phyloP scores from a whole-genome alignment of 1,140 invertebrate species.

The Diploscapter pachys region DNA sequence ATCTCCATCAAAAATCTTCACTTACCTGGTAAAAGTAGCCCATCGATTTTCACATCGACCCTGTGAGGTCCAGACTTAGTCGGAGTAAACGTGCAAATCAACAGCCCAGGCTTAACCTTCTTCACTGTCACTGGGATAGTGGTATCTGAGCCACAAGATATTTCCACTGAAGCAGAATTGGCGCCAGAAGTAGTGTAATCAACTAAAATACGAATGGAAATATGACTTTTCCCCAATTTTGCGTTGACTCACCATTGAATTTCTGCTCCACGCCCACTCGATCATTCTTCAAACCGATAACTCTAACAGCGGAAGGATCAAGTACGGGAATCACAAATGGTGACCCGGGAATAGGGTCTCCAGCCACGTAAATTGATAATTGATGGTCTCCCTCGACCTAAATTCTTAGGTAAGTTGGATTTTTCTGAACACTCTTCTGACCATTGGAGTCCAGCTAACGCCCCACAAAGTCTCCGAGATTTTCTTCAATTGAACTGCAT shows the following conservation, averaged over 20 bases:
- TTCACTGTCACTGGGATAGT: slow-evolving; percentile 45
- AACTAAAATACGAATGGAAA: slow-evolving; percentile 40
- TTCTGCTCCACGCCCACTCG: slow-evolving; percentile 51
- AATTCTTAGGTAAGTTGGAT: slow-evolving; percentile 18
- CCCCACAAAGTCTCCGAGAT: slow-evolving; percentile 31
- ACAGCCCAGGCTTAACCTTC: slow-evolving; percentile 44
- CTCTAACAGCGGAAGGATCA: slow-evolving; percentile 66
- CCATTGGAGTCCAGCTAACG: slow-evolving; percentile 44
- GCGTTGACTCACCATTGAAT: slow-evolving; percentile 48
- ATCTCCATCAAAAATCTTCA: background rate
- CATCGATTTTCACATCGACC: slow-evolving; percentile 52
- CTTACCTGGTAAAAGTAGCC: slow-evolving; percentile 58
- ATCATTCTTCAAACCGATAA: slow-evolving; percentile 52
- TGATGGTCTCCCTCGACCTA: slow-evolving; percentile 70
- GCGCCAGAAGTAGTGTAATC: slow-evolving; percentile 55
- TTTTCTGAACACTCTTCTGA: slow-evolving; percentile 31
- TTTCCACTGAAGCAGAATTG: slow-evolving; percentile 21
- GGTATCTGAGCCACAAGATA: slow-evolving; percentile 31
- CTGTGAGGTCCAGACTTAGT: slow-evolving; percentile 50
- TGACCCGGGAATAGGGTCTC: slow-evolving; percentile 79
- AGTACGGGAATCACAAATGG: slow-evolving; percentile 81
- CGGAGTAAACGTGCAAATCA: slow-evolving; percentile 53
- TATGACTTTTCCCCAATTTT: slow-evolving; percentile 10
- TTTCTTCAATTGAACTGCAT: slow-evolving; percentile 40
- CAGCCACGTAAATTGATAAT: slow-evolving; percentile 75